phyloP scores from a whole-genome alignment of 2,113 vertebrate genomes.

The Noturus placidus region DNA sequence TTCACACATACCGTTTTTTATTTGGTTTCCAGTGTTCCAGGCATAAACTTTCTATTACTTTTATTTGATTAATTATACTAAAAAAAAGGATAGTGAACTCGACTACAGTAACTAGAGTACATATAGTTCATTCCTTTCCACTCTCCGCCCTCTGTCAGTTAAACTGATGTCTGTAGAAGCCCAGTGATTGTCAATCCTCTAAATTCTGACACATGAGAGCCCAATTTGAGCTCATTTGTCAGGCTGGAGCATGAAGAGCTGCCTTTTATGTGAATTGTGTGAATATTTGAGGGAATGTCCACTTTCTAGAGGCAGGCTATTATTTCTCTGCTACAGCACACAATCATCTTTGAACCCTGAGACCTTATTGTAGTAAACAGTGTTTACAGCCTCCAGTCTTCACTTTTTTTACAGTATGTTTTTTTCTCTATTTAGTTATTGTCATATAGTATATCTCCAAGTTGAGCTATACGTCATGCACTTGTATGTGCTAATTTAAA shows the following conservation, averaged over 20 bases:
- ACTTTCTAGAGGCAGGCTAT: constrained; percentile 35
- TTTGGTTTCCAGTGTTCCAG: neutral
- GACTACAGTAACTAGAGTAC: neutral
- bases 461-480: neutral
- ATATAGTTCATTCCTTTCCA: neutral
- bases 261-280: constrained; percentile 31
- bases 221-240: constrained; percentile 55
- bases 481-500: neutral
- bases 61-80: too few species aligned
- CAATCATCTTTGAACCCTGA: neutral
- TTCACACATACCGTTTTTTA: neutral
- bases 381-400: neutral
- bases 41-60: neutral
- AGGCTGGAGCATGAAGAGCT: constrained; percentile 31
- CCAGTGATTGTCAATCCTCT: constrained; percentile 59
- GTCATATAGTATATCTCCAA: too few species aligned
- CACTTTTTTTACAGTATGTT: neutral
- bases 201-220: constrained; percentile 30
- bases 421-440: neutral
- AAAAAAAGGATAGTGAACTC: neutral
- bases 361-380: neutral
- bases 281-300: constrained; percentile 5
- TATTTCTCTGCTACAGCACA: constrained; percentile 35
- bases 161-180: constrained; percentile 59
- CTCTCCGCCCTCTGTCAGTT: neutral